Percentiles rank a stretch among this genome's conserved stretches.
Evolutionary conservation across 2,113 vertebrate species (phyloP).

Genomic region (Ammodytes marinus): DNA sequence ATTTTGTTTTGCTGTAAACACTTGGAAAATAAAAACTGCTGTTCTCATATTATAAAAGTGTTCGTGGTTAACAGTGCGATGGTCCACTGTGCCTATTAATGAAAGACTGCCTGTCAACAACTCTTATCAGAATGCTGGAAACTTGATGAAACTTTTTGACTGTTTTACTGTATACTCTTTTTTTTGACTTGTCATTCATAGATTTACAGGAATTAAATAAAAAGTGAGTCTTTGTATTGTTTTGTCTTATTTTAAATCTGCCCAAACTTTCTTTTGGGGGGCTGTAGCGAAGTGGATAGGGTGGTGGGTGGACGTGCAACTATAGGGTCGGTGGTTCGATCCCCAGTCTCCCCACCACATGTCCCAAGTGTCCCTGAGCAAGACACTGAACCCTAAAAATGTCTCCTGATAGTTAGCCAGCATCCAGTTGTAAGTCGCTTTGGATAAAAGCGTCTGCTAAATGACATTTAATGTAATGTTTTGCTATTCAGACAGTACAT

Average conservation of each 20-base stretch:
- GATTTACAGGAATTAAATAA: slow-evolving; percentile 42
- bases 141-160: slow-evolving; percentile 19
- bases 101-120: slow-evolving; percentile 12
- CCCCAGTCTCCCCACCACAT: no score
- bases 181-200: slow-evolving; percentile 24
- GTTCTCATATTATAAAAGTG: not conserved
- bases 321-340: no score
- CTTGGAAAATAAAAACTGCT: slow-evolving; percentile 5
- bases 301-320: no score
- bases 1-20: not conserved
- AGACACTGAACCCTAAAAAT: no score
- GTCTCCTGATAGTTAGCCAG: no score
- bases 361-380: no score
- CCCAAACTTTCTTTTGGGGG: no score
- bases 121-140: slow-evolving; percentile 2
- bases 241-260: not conserved
- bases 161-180: not conserved
- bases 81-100: slow-evolving; percentile 17
- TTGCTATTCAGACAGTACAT: not conserved
- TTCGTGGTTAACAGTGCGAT: slow-evolving; percentile 26
- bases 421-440: no score
- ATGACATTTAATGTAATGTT: not conserved
- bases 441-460: no score
- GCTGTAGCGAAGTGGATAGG: no score
- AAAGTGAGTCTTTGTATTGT: slow-evolving; percentile 20